Percentiles rank a stretch among this genome's conserved stretches.
These are phyloP conservation scores for Galeopsomyia nigrocyanea DNA, from an alignment of 2,888 invertebrate species.

Conservation along the genomic window DNA sequence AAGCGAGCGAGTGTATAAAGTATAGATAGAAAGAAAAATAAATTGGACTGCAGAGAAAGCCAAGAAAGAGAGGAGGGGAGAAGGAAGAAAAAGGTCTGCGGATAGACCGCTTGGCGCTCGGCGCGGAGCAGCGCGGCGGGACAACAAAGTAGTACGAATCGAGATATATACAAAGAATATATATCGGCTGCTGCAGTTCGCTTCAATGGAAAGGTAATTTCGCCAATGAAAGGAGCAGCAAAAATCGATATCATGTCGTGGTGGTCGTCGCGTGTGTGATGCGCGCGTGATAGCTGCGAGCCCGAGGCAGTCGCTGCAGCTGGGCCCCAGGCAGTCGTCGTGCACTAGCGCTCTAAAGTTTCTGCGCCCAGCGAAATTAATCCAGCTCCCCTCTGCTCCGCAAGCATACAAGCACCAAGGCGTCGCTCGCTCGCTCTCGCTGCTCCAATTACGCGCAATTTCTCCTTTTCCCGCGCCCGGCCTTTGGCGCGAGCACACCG, in stretches of 20 bases:
- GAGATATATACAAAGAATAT: constrained; percentile 8
- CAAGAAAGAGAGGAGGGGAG: too few species aligned
- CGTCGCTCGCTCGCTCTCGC: neutral
- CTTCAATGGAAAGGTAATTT: constrained; percentile 30
- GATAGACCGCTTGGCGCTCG: neutral
- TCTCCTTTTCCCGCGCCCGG: constrained; percentile 15
- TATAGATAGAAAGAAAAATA: too few species aligned
- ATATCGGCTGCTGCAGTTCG: constrained; percentile 6
- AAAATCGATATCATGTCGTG: constrained; percentile 23
- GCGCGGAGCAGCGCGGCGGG: neutral
- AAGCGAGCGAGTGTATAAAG: neutral
- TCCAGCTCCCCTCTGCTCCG: constrained; percentile 45
- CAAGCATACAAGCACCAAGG: neutral
- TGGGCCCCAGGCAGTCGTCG: constrained; percentile 50
- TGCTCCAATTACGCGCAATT: constrained; percentile 44
- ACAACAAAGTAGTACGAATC: neutral
- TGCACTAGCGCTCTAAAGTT: constrained; percentile 58
- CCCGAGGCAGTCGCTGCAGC: too few species aligned
- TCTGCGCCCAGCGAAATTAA: constrained; percentile 55
- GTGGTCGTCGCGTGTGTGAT: constrained; percentile 26
- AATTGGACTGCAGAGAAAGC: too few species aligned
- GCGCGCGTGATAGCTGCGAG: too few species aligned
- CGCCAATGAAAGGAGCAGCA: constrained; percentile 36
- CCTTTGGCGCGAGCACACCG: too few species aligned
- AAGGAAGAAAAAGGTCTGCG: neutral